Base-by-base conservation (phyloP, 2,888 invertebrate species). In the Anorthoa munda region DNA sequence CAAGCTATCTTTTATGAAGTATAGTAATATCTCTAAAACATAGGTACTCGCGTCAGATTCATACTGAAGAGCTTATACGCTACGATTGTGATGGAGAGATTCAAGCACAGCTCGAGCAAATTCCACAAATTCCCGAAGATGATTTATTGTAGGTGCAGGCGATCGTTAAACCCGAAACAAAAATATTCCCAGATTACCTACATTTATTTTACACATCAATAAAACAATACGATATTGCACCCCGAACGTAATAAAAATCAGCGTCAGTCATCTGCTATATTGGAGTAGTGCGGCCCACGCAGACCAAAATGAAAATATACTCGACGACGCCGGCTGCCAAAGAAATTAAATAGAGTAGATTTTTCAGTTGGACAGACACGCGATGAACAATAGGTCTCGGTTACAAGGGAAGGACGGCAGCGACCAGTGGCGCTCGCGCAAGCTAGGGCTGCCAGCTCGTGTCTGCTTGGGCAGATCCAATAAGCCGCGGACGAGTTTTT, bases 291-390 rank as follows among this genome's bases (percentile, higher is more conserved):
- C 93, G 79, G 88, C 95, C 95, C 94, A 95, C 95, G 94, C 88
- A 87, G 88, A 82, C 91, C 90, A 92, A 92, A 92, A 94, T 94
- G 92, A 93, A 94, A 95, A 95, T 95, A 95, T 93, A 93, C 92
- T 93, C 89, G 91, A 91, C 93, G 90, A 91, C 87, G 92, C 86
- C 83, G 88, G 93, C 91, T 95, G 96, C 95, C 96, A 96, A 95
- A 94, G 93, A 95, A 94, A 95, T 95, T 94, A 93, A 95, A 95
- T 93, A 93, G 93, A 94, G 91, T 91, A 93, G 90, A 95, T 95
- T 95, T 95, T 95, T 96, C 93, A 93, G 90, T 89, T 85, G 86
- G 93, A 93, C 92, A 91, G 93, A 93, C 90, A 87, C 85, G 90
- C 88, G 87, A 86, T 91, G 94, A 94, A 95, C 95, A 95, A 96